These are phyloP conservation scores for Sardinella longiceps DNA, from an alignment of 2,797 vertebrate genomes.

Conservation along the genomic window DNA sequence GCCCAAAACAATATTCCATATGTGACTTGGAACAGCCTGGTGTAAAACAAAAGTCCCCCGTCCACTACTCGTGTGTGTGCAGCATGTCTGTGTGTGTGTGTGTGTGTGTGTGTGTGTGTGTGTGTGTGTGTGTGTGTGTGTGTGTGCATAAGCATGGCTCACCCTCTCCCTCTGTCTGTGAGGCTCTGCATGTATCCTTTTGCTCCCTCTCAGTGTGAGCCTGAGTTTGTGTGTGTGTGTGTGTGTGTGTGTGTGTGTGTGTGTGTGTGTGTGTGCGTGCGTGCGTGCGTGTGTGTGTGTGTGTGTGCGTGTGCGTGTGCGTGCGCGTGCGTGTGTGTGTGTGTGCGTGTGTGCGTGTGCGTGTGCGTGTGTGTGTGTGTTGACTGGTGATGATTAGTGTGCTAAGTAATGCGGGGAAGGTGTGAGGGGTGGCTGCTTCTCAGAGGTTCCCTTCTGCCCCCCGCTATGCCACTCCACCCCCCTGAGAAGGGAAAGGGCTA, in stretches of 20 bases:
- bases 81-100: background rate
- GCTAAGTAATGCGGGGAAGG: background rate
- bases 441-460: background rate
- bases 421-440: background rate
- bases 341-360: too few relatives aligned
- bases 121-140: slow-evolving; percentile 5
- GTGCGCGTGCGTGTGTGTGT: too few relatives aligned
- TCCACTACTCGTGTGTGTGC: background rate
- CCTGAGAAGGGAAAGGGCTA: slow-evolving; percentile 29
- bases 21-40: background rate
- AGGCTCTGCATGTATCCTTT: background rate
- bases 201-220: background rate
- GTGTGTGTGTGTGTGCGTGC: too few relatives aligned
- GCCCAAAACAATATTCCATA: slow-evolving; percentile 21
- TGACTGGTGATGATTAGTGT: too few relatives aligned
- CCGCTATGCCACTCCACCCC: too few relatives aligned
- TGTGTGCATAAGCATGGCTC: background rate
- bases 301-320: too few relatives aligned
- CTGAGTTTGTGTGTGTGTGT: background rate
- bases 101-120: background rate
- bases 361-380: too few relatives aligned
- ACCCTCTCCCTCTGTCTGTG: background rate
- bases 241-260: too few relatives aligned
- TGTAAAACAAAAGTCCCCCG: background rate
- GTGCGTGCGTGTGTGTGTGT: too few relatives aligned